A percentile compares a stretch with the other conserved stretches of the same genome.
These are phyloP conservation scores for Andrena camellia DNA, from an alignment of 2,888 invertebrate species.

Conservation along the genomic window DNA sequence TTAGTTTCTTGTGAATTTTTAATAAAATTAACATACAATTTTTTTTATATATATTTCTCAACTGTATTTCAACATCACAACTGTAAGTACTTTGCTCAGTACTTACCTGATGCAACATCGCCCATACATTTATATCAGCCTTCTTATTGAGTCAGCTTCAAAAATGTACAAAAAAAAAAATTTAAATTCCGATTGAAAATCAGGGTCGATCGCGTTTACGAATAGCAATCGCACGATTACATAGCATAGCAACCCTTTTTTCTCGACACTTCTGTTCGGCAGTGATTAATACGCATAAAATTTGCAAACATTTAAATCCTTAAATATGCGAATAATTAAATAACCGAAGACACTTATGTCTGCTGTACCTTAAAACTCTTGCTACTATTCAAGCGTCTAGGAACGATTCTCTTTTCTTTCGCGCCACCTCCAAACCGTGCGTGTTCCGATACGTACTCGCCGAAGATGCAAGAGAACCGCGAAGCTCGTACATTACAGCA, in stretches of 20 bases:
- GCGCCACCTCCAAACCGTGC: no score
- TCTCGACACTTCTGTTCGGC: background rate
- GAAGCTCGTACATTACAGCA: no score
- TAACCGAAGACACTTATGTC: no score
- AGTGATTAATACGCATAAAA: background rate
- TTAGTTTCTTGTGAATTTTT: no score
- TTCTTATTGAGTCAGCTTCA: conserved; percentile 16
- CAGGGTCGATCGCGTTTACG: conserved; percentile 14
- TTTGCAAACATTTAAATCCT: background rate
- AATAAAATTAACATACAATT: no score
- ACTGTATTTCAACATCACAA: background rate
- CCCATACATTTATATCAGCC: conserved; percentile 10
- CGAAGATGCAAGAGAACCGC: no score
- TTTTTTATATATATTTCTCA: no score
- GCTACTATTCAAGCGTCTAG: no score
- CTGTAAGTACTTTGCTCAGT: conserved; percentile 6
- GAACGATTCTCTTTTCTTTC: no score
- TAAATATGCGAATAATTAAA: no score
- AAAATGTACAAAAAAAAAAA: background rate
- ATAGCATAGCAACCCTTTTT: background rate
- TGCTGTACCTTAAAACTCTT: no score
- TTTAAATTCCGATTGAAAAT: background rate
- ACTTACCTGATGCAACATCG: background rate
- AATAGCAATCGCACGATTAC: background rate
- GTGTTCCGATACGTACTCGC: no score